Conservation (phyloP, 2,797 vertebrate genomes). For the Protonibea diacanthus region DNA sequence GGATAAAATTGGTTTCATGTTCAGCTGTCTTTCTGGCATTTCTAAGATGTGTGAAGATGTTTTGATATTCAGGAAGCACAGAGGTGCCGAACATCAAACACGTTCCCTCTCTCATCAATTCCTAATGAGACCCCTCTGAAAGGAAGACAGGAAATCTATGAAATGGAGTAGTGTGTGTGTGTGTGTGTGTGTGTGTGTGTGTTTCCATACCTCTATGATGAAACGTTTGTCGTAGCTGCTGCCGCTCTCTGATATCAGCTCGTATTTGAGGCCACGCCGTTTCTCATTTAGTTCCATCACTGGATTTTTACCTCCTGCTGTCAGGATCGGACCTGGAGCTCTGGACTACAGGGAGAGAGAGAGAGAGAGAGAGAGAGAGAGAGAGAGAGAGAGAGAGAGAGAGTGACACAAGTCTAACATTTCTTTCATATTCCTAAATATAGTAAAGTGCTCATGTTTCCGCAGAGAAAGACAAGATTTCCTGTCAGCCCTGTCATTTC, state of each 20-base stretch:
- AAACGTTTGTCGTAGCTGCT: constrained; percentile 95
- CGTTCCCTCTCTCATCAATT: constrained; percentile 34
- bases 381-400: neutral
- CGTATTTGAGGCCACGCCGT: constrained; percentile 93
- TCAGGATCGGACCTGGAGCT: constrained; percentile 95
- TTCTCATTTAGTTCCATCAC: constrained; percentile 98
- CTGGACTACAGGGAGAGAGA: constrained; percentile 82
- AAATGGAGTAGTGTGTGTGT: neutral
- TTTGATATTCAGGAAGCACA: constrained; percentile 44
- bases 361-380: neutral
- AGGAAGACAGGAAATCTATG: constrained; percentile 29
- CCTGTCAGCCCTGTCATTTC: neutral
- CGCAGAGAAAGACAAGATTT: neutral
- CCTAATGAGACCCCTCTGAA: constrained; percentile 29
- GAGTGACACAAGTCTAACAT: neutral
- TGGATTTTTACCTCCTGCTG: constrained; percentile 94
- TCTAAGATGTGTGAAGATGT: constrained; percentile 23
- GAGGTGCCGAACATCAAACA: constrained; percentile 43
- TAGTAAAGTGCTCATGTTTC: neutral
- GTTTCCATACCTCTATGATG: constrained; percentile 89
- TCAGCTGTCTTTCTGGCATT: neutral
- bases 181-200: constrained; percentile 10
- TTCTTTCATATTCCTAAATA: neutral
- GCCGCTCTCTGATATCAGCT: constrained; percentile 93
- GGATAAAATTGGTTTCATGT: constrained; percentile 1